Base-by-base conservation (phyloP, 2,113 vertebrate genomes). In the Ciconia stormi region DNA sequence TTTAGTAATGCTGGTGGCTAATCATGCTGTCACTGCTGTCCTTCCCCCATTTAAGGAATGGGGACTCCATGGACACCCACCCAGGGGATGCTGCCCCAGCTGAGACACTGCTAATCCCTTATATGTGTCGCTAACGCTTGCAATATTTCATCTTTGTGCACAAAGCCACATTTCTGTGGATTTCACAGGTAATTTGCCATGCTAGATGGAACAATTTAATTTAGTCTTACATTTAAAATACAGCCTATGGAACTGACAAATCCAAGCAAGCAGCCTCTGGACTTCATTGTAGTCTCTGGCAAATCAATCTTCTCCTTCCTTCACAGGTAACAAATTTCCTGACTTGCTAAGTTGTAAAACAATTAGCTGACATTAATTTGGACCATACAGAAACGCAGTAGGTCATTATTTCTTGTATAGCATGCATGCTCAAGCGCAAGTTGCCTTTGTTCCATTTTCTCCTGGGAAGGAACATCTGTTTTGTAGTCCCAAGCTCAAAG, bases 101-200 rank as follows among this genome's bases (percentile, higher is more conserved):
- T 8, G 17, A 44, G 23, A 40, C 27, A 29, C 8, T 12, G 3
- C 5, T 4, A 23, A 47, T 36, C 11, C 13, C 69, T 53, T 58
- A 10, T 7, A 16, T 3, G 8, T 7, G 36, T 55, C 1, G 0
- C 19, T 61, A 40, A 71, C 1, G 1, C 26, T 62, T 32, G 12
- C n/a, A 32, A 1, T 3, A 61, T 50, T 42, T 47, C 18, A n/a
- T 18, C 40, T 82, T 55, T 23, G 32, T 10, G 12, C 49, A 65
- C 49, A 44, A 55, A 78, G 19, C 27, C 23, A 53, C 32, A 9
- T 10, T 63, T 32, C 49, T 13, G 8, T 32, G 29, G 26, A 18
- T 82, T 90, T 61, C 50, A 34, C 36, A 26, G 32, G 11, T 25
- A 44, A 44, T 29, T 63, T 59, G 59, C 42, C 84, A 15, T 9